A percentile compares a stretch with the other conserved stretches of the same genome.
Conservation (phyloP, 2,888 invertebrate genomes). For the Margaritifera margaritifera region DNA sequence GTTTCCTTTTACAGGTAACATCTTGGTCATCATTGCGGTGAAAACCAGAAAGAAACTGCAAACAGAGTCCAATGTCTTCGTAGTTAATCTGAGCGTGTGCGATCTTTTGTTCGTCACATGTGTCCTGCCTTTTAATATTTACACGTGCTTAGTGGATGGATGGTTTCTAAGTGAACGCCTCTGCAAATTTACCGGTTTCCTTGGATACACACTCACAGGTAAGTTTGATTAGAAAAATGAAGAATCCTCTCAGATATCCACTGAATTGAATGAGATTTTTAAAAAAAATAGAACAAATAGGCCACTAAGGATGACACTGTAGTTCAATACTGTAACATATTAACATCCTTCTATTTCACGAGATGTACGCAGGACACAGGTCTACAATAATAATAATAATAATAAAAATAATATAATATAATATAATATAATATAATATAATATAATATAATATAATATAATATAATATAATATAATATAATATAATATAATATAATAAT, state of each 20-base stretch:
- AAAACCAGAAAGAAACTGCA: conserved; percentile 40
- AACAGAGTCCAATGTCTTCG: conserved; percentile 44
- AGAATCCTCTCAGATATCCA: background rate
- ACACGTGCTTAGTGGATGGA: conserved; percentile 42
- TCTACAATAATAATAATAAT: no score
- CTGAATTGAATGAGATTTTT: no score
- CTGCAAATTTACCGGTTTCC: conserved; percentile 44
- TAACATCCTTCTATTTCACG: no score
- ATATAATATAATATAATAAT: no score
- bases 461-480: no score
- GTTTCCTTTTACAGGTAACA: conserved; percentile 38
- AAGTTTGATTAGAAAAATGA: background rate
- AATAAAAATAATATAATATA: no score
- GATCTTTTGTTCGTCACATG: conserved; percentile 41
- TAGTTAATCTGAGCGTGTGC: conserved; percentile 48
- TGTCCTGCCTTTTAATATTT: conserved; percentile 52
- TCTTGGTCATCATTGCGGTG: conserved; percentile 45
- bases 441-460: no score
- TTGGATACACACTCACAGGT: conserved; percentile 51
- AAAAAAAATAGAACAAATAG: no score
- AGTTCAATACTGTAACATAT: no score
- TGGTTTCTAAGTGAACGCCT: conserved; percentile 32
- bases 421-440: no score
- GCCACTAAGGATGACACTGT: no score
- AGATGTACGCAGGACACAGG: no score